phyloP scores from a whole-genome alignment of 2,888 invertebrate genomes.

The Scaeva pyrastri region DNA sequence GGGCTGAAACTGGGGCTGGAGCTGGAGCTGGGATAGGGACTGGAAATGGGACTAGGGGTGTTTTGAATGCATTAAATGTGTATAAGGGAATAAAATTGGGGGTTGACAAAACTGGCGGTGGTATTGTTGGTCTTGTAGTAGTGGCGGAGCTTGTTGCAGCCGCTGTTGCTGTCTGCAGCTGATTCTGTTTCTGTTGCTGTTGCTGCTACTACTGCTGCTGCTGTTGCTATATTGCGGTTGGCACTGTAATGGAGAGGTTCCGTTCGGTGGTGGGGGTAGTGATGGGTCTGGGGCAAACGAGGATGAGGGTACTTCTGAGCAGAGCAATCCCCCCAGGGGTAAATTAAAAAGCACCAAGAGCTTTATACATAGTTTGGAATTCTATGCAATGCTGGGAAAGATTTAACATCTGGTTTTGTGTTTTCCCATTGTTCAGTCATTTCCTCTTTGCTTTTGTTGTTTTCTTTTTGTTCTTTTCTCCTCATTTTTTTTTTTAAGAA shows the following conservation, averaged over 20 bases:
- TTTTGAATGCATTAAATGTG: neutral
- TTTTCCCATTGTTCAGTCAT: slow-evolving; percentile 56
- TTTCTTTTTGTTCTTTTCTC: neutral
- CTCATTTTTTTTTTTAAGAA: slow-evolving; percentile 21
- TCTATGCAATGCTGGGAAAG: slow-evolving; percentile 49
- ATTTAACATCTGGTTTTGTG: slow-evolving; percentile 70
- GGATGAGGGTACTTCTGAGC: neutral
- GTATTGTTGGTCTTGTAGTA: slow-evolving; percentile 63
- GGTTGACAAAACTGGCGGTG: slow-evolving; percentile 24
- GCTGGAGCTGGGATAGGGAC: too few species aligned
- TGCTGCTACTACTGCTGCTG: slow-evolving; percentile 50
- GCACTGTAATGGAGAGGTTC: slow-evolving; percentile 36
- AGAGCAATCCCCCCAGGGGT: neutral
- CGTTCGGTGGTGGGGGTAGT: neutral
- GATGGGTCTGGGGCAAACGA: neutral
- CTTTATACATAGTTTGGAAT: slow-evolving; percentile 21
- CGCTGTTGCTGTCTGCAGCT: slow-evolving; percentile 56
- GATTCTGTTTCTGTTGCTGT: slow-evolving; percentile 26
- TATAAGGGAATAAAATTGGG: neutral
- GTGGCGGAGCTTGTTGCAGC: slow-evolving; percentile 57
- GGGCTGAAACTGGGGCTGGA: too few species aligned
- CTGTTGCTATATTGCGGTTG: slow-evolving; percentile 47
- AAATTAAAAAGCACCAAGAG: slow-evolving; percentile 30
- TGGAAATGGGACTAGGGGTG: slow-evolving; percentile 19
- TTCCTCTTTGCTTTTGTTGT: slow-evolving; percentile 13